Evolutionary conservation across 1,140 invertebrate species (phyloP), one percentile per base, ranked within the genome.

Genomic region (Chlorops oryzae): DNA sequence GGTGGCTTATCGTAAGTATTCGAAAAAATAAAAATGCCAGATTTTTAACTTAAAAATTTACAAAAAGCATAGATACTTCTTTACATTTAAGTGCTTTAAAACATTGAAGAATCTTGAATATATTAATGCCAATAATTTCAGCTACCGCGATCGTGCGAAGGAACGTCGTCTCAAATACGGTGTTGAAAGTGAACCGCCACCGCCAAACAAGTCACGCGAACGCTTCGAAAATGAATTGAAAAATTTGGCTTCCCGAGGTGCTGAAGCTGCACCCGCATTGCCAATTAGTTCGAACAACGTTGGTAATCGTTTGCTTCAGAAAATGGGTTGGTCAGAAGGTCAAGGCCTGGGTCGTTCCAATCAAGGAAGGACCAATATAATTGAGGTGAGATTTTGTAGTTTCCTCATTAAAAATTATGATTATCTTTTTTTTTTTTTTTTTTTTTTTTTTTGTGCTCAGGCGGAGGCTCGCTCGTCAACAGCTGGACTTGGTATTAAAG

Each of bases 301-400:
- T 58, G 93, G 93, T 2, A 96, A 87, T 74, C 89, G 90, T 72
- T 77, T 99, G 59, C 71, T 99, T 35, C 93, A 98, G 74, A 97
- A 95, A 75, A 98, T 98, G 96, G 96, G 96, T 1, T 99, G 96
- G 96, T 88, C 85, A 5, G 90, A 94, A 71, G 96, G 96, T 2
- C 84, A 92, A 80, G 96, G 96, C 0, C 75, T 98, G 10, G 96
- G 96, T 4, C 91, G 89, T 68, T 79, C 81, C 25, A 91, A 92
- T 67, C 94, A 98, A 76, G 95, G 95, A n/a, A 80, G 92, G 59
- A 90, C 90, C 6, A 88, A 85, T 40, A 93, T 94, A 41, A 90
- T 96, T 53, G 86, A 93, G 76, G 87, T 88, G 60, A 34, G n/a
- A 18, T 0, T 3, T 10, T 32, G 17, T 10, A 7, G 1, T 9